These are phyloP conservation scores for Cirrhinus molitorella DNA, from an alignment of 2,797 vertebrate genomes.

Conservation along the genomic window DNA sequence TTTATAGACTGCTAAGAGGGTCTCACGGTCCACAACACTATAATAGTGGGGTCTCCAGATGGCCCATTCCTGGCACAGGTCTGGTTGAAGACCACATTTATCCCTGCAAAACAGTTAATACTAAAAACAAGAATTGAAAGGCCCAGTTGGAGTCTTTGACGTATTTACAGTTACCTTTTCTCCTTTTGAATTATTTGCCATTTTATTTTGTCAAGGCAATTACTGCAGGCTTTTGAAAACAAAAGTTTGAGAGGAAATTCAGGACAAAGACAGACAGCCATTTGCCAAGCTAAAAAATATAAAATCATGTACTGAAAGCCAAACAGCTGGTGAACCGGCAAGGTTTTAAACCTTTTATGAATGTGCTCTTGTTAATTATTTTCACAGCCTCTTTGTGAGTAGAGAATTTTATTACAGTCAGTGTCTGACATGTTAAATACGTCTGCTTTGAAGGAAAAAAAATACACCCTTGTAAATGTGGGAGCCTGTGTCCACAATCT, in stretches of 20 bases:
- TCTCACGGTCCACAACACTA: conserved; percentile 8
- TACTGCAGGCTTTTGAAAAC: conserved; percentile 19
- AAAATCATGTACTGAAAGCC: conserved; percentile 14
- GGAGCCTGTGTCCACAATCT: not conserved
- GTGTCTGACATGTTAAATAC: conserved; percentile 38
- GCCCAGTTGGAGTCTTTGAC: not conserved
- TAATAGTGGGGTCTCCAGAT: not conserved
- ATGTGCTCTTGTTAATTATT: conserved; percentile 34
- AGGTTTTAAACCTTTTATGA: conserved; percentile 29
- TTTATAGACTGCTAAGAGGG: not conserved
- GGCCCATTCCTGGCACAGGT: conserved; percentile 6
- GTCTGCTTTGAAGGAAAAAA: conserved; percentile 12
- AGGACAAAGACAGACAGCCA: not conserved
- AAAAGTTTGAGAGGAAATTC: conserved; percentile 13
- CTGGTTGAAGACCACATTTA: not conserved
- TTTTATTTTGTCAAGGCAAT: conserved; percentile 23
- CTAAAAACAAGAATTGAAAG: conserved; percentile 12
- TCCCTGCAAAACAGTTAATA: not conserved
- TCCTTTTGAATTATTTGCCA: not conserved
- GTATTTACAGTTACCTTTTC: not conserved
- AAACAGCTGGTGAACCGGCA: conserved; percentile 9
- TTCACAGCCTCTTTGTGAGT: conserved; percentile 18
- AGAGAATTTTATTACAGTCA: conserved; percentile 6
- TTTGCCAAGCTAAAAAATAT: conserved; percentile 19
- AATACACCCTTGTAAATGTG: conserved; percentile 19